Base-by-base conservation (phyloP, 2,797 vertebrate genomes). In the Acanthurus leucopareius region DNA sequence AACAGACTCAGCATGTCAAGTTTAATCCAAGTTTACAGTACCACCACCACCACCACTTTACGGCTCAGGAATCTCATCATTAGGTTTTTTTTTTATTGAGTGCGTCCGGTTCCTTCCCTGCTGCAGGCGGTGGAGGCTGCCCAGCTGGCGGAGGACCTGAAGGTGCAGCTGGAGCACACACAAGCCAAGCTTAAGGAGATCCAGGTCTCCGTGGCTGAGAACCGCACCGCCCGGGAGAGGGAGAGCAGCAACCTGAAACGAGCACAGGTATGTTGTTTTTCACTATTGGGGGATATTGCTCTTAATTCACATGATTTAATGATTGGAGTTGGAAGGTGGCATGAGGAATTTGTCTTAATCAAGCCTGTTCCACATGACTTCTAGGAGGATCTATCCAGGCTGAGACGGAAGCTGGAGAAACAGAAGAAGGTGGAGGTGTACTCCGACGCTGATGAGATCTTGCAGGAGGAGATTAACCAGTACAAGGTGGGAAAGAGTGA, bases 391-490 rank as follows among this genome's bases (percentile, higher is more conserved):
- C 95, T 98, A 58, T 98, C 97, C 20, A 94, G 97, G 68, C 94
- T 98, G 53, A 94, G 97, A 6, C 94, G 97, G 60, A 98, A 97
- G 89, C 93, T 98, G 86, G 97, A 98, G 90, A 98, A 98, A 64
- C 97, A 98, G 93, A 97, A 97, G 89, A 99, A 99, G 88, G 97
- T 99, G 84, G 97, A 99, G 86, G 97, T 99, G 32, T 99, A 98
- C 63, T 97, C 97, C 0, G 97, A 99, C 19, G 97, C 97, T 0
- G 97, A 98, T 10, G 97, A 98, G 91, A 98, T 98, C 91, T 91
- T 98, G 35, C 97, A 98, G 90, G 97, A 98, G 89, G 97, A 98
- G 92, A 98, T 98, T 88, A 98, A 98, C 91, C 97, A 98, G 79
- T 98, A 98, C 83, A 97, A 98, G 96, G 97, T 98, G 77, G 86